Conservation (phyloP, 2,888 invertebrate species). For the Agrilus mali region DNA sequence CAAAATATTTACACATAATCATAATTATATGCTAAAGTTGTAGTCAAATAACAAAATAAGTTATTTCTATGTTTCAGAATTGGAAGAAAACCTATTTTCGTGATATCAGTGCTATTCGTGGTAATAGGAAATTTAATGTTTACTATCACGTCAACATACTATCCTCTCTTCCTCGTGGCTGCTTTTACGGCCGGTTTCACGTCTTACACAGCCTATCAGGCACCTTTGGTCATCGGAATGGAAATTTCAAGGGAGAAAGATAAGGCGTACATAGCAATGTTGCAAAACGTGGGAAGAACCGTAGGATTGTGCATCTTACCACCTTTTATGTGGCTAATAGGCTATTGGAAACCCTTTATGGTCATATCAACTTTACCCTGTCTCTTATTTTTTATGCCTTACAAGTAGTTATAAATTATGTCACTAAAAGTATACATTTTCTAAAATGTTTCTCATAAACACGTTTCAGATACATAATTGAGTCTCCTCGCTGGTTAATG, state of each 20-base stretch:
- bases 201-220: slow-evolving; percentile 35
- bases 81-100: slow-evolving; percentile 38
- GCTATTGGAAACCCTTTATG: slow-evolving; percentile 38
- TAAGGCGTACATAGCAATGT: slow-evolving; percentile 37
- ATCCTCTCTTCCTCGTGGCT: slow-evolving; percentile 33
- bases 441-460: too few relatives aligned
- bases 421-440: too few relatives aligned
- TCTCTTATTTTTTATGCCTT: slow-evolving; percentile 32
- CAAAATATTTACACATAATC: too few relatives aligned
- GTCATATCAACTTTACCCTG: slow-evolving; percentile 37
- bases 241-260: slow-evolving; percentile 40
- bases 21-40: neutral
- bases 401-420: too few relatives aligned
- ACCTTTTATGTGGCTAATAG: slow-evolving; percentile 37
- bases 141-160: slow-evolving; percentile 30
- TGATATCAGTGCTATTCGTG: slow-evolving; percentile 33
- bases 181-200: slow-evolving; percentile 35
- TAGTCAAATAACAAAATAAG: too few relatives aligned
- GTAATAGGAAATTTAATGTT: slow-evolving; percentile 33
- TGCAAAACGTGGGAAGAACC: slow-evolving; percentile 41
- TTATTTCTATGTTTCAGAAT: slow-evolving; percentile 26
- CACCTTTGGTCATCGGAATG: slow-evolving; percentile 40
- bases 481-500: slow-evolving; percentile 53
- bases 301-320: slow-evolving; percentile 38
- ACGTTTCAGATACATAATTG: slow-evolving; percentile 42